Evolutionary conservation across 2,888 invertebrate genomes (phyloP).

Genomic region (Allophyes oxyacanthae): DNA sequence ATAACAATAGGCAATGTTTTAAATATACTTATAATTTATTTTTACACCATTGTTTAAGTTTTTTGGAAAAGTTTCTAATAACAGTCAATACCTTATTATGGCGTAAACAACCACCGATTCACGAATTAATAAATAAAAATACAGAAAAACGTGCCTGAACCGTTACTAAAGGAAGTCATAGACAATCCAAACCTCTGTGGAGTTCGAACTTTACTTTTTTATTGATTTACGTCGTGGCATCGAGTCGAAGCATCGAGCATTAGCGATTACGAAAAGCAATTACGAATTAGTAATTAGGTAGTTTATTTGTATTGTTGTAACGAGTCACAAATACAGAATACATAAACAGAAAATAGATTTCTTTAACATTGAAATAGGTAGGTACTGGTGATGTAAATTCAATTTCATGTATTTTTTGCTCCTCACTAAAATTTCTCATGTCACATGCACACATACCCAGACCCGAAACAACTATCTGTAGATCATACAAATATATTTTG

Average conservation of each 20-base stretch:
- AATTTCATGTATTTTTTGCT: no score
- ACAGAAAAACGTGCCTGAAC: slow-evolving; percentile 1
- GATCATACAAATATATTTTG: no score
- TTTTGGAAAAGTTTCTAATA: no score
- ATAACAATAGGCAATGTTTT: no score
- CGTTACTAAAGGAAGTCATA: slow-evolving; percentile 13
- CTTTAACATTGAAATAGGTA: slow-evolving; percentile 12
- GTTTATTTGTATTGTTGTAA: slow-evolving; percentile 28
- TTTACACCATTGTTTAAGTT: no score
- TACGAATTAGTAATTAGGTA: slow-evolving; percentile 34
- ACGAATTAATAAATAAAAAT: background rate
- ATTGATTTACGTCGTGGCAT: slow-evolving; percentile 6
- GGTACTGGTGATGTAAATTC: slow-evolving; percentile 13
- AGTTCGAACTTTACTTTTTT: slow-evolving; percentile 11
- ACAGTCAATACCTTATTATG: no score
- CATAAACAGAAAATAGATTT: slow-evolving; percentile 23
- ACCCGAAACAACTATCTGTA: no score
- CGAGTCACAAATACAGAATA: slow-evolving; percentile 5
- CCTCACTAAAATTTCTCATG: no score
- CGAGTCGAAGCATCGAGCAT: background rate
- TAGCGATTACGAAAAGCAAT: slow-evolving; percentile 26
- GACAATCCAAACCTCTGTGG: slow-evolving; percentile 28
- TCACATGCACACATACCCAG: no score
- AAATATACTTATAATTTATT: no score
- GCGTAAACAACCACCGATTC: background rate